Percentiles rank a stretch among this genome's conserved stretches.
Conservation (phyloP, 2,797 vertebrate genomes). For the Phoebastria nigripes region DNA sequence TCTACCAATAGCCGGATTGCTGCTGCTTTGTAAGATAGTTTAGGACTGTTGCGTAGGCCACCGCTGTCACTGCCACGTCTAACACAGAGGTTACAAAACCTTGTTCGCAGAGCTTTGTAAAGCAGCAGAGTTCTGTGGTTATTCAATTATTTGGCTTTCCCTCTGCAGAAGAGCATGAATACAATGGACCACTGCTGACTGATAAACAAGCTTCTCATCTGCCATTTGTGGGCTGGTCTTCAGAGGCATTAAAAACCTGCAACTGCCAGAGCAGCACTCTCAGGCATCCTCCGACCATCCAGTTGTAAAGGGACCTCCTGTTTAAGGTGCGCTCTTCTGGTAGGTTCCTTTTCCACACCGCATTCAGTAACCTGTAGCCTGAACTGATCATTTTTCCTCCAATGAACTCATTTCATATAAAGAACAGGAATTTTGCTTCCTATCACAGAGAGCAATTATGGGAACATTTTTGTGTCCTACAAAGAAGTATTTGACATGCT, state of each 20-base stretch:
- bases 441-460: background rate
- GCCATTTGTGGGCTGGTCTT: background rate
- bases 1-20: background rate
- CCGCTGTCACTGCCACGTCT: fast-evolving
- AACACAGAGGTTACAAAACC: background rate
- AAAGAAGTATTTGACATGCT: background rate
- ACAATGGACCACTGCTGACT: background rate
- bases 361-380: background rate
- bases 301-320: background rate
- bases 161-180: background rate
- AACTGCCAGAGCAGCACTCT: background rate
- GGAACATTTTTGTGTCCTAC: background rate
- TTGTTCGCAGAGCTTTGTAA: background rate
- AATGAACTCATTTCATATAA: background rate
- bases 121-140: background rate
- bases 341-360: background rate
- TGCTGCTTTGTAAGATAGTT: background rate
- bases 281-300: background rate
- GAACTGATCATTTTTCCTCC: background rate
- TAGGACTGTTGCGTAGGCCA: background rate
- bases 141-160: background rate
- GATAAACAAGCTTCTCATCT: background rate
- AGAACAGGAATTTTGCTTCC: background rate
- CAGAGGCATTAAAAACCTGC: background rate
- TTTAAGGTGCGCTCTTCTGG: background rate